phyloP scores from a whole-genome alignment of 2,888 invertebrate genomes.

The Gymnosoma rotundatum region DNA sequence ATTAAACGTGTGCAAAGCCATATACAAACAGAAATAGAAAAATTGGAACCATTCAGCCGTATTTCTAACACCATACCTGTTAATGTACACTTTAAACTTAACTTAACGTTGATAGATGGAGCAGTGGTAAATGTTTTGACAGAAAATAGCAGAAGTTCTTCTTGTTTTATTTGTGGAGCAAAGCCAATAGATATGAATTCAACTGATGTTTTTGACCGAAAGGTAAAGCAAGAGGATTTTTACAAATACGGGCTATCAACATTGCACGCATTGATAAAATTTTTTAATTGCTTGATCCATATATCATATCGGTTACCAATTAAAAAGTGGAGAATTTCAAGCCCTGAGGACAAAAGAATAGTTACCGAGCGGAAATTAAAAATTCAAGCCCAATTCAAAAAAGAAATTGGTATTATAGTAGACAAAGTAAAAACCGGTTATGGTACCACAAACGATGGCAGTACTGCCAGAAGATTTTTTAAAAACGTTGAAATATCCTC shows the following conservation, averaged over 20 bases:
- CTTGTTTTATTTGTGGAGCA: too few species aligned
- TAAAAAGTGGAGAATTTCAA: conserved; percentile 1
- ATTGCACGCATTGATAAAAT: conserved; percentile 7
- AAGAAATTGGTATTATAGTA: too few species aligned
- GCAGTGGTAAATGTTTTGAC: too few species aligned
- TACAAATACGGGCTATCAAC: too few species aligned
- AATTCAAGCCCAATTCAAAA: conserved; percentile 7
- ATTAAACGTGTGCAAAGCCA: too few species aligned
- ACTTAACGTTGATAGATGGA: neutral
- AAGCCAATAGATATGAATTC: neutral
- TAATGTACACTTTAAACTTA: too few species aligned
- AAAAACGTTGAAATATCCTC: conserved; percentile 24
- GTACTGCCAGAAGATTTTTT: conserved; percentile 41
- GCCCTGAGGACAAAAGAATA: neutral
- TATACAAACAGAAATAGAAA: too few species aligned
- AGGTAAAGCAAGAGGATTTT: neutral
- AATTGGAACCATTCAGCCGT: too few species aligned
- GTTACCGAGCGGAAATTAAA: too few species aligned
- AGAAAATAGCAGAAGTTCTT: too few species aligned
- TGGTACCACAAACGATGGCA: conserved; percentile 16
- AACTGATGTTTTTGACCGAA: neutral
- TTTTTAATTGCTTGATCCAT: neutral
- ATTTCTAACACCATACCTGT: too few species aligned
- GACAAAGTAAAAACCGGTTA: conserved; percentile 10
- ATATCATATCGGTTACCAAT: neutral